Evolutionary conservation across 37 sponge, comb jelly and placozoan genomes (phyloP), one percentile per base, ranked within the genome.

Genomic region (Halichondria panicea): DNA sequence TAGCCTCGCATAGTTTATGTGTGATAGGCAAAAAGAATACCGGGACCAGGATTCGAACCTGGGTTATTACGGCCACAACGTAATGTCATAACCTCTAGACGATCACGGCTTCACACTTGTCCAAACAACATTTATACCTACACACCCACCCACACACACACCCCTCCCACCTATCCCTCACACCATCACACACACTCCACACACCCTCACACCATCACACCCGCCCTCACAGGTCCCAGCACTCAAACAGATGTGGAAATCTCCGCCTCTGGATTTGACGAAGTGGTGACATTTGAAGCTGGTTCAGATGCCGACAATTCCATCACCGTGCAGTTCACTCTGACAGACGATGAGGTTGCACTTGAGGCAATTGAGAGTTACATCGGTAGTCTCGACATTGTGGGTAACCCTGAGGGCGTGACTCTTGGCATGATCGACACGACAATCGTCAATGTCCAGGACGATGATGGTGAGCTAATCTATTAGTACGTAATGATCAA

Each of bases 161-260:
- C n/a, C n/a, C n/a, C n/a, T n/a, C n/a, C n/a, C n/a, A n/a, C n/a
- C n/a, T n/a, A n/a, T n/a, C n/a, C n/a, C n/a, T n/a, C n/a, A n/a
- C n/a, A n/a, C n/a, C n/a, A n/a, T n/a, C n/a, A n/a, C n/a, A n/a
- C n/a, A n/a, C n/a, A n/a, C n/a, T n/a, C n/a, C n/a, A n/a, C n/a
- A n/a, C n/a, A n/a, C n/a, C n/a, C n/a, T n/a, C n/a, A n/a, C n/a
- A n/a, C n/a, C n/a, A n/a, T n/a, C n/a, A n/a, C n/a, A n/a, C n/a
- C n/a, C n/a, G n/a, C n/a, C n/a, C n/a, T n/a, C n/a, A n/a, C 42
- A 77, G 78, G 78, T 25, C 78, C 78, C 39, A 66, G 67, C 25
- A 35, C 67, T 9, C 68, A 65, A 27, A 1, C 67, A 11, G 24
- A 65, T 55, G 50, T 77, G 7, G 42, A n/a, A 56, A 35, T 9